Percentiles rank a stretch among this genome's conserved stretches.
These are phyloP conservation scores for Dendrolimus houi DNA, from an alignment of 2,888 invertebrate species.

Conservation along the genomic window DNA sequence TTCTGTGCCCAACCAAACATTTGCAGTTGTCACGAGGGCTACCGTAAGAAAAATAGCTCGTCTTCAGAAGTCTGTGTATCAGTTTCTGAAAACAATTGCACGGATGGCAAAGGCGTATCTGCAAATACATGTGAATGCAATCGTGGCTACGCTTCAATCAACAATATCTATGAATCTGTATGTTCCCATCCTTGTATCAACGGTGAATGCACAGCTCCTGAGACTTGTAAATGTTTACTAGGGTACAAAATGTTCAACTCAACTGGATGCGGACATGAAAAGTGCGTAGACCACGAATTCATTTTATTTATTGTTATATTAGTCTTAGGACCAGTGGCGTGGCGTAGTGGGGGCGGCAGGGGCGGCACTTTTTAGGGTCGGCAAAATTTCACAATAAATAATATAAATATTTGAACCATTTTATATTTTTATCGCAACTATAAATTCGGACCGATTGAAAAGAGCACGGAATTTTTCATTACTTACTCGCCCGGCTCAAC, in stretches of 20 bases:
- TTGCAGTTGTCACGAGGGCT: background rate
- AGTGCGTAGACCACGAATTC: slow-evolving; percentile 20
- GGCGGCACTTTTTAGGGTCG: too few species aligned
- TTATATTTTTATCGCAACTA: too few species aligned
- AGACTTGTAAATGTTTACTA: slow-evolving; percentile 54
- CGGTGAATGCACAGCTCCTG: slow-evolving; percentile 61
- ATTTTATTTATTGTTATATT: too few species aligned
- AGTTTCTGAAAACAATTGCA: background rate
- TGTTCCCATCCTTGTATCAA: slow-evolving; percentile 60
- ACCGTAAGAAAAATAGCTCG: background rate
- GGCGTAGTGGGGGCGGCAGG: too few species aligned
- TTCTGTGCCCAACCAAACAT: background rate
- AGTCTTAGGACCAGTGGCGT: too few species aligned
- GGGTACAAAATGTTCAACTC: slow-evolving; percentile 4
- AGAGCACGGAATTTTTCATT: too few species aligned
- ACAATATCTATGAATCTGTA: slow-evolving; percentile 18
- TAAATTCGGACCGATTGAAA: too few species aligned
- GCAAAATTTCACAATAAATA: too few species aligned
- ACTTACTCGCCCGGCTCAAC: too few species aligned
- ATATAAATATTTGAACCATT: too few species aligned
- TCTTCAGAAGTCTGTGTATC: background rate
- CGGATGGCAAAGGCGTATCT: slow-evolving; percentile 21
- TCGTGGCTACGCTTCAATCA: slow-evolving; percentile 19
- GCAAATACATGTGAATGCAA: slow-evolving; percentile 30
- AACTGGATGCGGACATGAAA: slow-evolving; percentile 23